phyloP scores from a whole-genome alignment of 2,113 vertebrate genomes.

The Cynopterus brachyotis region DNA sequence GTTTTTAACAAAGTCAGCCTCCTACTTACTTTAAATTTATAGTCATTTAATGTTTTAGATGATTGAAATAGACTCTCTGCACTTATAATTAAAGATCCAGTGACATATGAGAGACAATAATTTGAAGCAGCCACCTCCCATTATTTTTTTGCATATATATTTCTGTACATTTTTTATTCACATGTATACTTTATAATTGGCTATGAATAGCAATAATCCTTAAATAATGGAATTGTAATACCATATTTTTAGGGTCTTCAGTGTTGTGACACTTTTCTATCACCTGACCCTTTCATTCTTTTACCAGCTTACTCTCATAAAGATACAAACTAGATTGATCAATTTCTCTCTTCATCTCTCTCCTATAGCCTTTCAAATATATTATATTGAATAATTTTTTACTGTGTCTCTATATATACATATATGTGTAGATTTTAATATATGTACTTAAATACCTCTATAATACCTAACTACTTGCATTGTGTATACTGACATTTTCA shows the following conservation, averaged over 20 bases:
- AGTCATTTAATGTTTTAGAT: conserved; percentile 29
- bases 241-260: background rate
- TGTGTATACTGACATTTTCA: background rate
- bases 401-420: background rate
- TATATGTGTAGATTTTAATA: background rate
- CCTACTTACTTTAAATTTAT: conserved; percentile 49
- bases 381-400: background rate
- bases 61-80: background rate
- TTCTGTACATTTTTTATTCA: background rate
- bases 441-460: background rate
- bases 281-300: background rate
- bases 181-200: background rate
- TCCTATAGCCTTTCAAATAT: background rate
- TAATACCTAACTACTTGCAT: background rate
- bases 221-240: background rate
- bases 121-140: background rate
- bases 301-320: background rate
- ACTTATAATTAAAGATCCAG: conserved; percentile 25
- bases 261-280: background rate
- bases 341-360: background rate
- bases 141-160: background rate
- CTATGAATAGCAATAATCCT: background rate
- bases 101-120: conserved; percentile 1
- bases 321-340: background rate
- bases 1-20: conserved; percentile 33